Evolutionary conservation across 2,888 invertebrate genomes (phyloP).

Genomic region (Eristalinus sepulchralis): DNA sequence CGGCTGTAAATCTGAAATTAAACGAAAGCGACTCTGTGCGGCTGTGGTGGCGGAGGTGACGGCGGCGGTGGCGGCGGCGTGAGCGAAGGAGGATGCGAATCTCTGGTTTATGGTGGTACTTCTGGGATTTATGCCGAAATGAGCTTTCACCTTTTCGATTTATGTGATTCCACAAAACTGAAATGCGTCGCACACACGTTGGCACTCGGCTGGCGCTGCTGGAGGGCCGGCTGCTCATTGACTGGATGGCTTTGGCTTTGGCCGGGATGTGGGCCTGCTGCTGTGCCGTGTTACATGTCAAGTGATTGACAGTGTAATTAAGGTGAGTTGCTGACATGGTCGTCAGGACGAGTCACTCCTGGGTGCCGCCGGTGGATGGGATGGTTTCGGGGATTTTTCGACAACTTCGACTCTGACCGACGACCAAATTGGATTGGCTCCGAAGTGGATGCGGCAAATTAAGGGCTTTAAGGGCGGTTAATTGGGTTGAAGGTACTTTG

Average conservation of each 20-base stretch:
- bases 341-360: background rate
- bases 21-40: conserved; percentile 63
- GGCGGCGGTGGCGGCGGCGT: conserved; percentile 2
- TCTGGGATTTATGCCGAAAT: conserved; percentile 62
- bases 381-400: background rate
- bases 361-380: background rate
- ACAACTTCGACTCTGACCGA: background rate
- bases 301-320: conserved; percentile 67
- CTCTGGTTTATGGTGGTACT: conserved; percentile 55
- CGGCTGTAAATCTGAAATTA: conserved; percentile 69
- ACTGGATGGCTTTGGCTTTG: background rate
- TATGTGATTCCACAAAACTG: conserved; percentile 25
- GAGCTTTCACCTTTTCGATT: conserved; percentile 69
- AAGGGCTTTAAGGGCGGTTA: background rate
- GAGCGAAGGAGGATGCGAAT: conserved; percentile 38
- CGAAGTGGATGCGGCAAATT: background rate
- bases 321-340: conserved; percentile 37
- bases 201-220: background rate
- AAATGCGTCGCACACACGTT: background rate
- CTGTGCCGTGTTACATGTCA: conserved; percentile 15
- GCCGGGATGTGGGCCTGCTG: background rate
- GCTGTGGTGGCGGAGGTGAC: background rate
- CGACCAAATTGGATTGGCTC: background rate
- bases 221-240: background rate
- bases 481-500: background rate